Evolutionary conservation across 2,113 vertebrate genomes (phyloP), one percentile per base, ranked within the genome.

Genomic region (Rhinopithecus roxellana): DNA sequence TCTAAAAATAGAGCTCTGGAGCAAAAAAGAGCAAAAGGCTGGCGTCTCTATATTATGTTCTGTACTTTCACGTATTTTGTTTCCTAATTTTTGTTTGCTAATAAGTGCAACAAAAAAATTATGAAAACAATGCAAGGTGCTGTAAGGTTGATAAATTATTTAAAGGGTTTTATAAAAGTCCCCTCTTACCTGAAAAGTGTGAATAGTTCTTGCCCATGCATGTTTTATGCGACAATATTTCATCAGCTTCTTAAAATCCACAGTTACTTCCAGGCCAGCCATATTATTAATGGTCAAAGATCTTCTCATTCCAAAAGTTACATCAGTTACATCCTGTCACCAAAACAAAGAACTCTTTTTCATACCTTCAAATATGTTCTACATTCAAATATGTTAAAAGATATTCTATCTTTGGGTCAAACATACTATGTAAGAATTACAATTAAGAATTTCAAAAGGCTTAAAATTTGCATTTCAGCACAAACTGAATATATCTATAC

Each of bases 181-280:
- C 32, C 3, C 40, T 78, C 97, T 96, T 98, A 99, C 99, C 99
- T 99, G 99, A 96, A 99, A 99, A 1, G 99, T 99, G 96, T 99
- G 99, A 95, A 99, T 99, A 70, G 99, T 99, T 98, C 98, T 99
- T 87, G 99, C 99, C 99, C 99, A 99, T 0, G 99, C 99, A 32
- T 99, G 99, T 79, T 70, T 99, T 96, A 99, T 98, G 75, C 90
- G 98, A 96, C 99, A 99, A 5, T 97, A 86, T 67, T 93, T 98
- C 97, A 96, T 98, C 59, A 99, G 96, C 40, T 99, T 99, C 45
- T 69, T 96, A 81, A 98, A 99, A 50, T 93, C 96, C 83, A 99
- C 98, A 3, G 97, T 99, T 55, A 98, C 94, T 0, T 89, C 92
- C 43, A 98, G 97, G 35, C 98, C 98, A 0, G 98, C 98, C 0